Conservation (phyloP, 2,888 invertebrate species). For the Pristionchus exspectatus region DNA sequence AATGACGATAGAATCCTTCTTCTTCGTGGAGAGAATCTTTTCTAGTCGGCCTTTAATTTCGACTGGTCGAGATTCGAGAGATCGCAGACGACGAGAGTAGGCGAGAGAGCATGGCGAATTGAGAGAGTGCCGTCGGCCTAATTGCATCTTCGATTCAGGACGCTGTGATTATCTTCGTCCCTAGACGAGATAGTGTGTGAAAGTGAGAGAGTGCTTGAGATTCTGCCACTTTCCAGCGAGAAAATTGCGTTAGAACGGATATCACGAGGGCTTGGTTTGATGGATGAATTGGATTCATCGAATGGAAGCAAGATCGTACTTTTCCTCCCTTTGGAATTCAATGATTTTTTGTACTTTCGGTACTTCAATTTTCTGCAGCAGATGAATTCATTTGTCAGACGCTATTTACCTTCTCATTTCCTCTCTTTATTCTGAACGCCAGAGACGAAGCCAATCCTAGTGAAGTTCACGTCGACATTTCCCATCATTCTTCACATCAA, state of each 20-base stretch:
- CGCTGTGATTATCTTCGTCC: slow-evolving; percentile 21
- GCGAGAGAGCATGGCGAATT: background rate
- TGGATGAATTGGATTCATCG: background rate
- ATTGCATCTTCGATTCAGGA: slow-evolving; percentile 43
- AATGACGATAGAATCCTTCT: slow-evolving; percentile 1
- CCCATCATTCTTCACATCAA: background rate
- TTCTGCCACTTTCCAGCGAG: slow-evolving; percentile 8
- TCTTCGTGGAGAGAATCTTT: background rate
- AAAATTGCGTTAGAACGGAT: slow-evolving; percentile 37
- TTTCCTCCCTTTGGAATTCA: background rate
- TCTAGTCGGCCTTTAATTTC: slow-evolving; percentile 22
- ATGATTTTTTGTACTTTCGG: background rate
- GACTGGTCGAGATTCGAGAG: background rate
- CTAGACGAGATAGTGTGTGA: background rate
- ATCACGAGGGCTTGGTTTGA: slow-evolving; percentile 4
- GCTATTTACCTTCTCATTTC: background rate
- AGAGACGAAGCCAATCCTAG: background rate
- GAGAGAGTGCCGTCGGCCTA: slow-evolving; percentile 14
- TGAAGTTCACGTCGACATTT: background rate
- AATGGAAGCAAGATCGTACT: background rate
- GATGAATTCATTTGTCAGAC: background rate
- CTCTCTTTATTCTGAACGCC: background rate
- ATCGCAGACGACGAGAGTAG: background rate
- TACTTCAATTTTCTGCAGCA: background rate
- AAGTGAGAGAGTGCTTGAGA: slow-evolving; percentile 19